Conservation (phyloP, 1,140 invertebrate genomes). For the Theocolax elegans region DNA sequence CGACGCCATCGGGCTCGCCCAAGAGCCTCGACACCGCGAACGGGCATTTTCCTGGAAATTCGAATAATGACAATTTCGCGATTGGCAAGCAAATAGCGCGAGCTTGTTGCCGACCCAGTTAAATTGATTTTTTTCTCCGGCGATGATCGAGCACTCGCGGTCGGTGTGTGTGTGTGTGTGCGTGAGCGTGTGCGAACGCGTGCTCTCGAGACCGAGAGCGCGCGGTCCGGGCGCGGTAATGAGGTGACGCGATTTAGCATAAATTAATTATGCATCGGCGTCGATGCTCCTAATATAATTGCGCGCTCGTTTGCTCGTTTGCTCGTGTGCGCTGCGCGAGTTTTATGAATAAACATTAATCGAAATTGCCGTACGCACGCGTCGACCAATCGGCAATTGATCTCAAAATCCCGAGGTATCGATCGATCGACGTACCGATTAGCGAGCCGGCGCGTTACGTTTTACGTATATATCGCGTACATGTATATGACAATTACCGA, state of each 20-base stretch:
- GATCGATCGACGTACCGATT: not conserved
- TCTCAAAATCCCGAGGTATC: not conserved
- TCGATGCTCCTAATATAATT: constrained; percentile 50
- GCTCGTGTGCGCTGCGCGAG: constrained; percentile 39
- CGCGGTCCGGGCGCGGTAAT: constrained; percentile 45
- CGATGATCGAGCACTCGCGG: constrained; percentile 21
- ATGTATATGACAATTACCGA: too few relatives aligned
- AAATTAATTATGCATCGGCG: constrained; percentile 62
- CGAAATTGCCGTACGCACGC: constrained; percentile 38
- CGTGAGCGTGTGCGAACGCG: not conserved
- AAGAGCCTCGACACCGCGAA: too few relatives aligned
- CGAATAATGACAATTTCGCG: not conserved
- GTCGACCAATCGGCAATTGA: not conserved
- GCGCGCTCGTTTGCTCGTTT: constrained; percentile 41
- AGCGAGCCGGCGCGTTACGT: too few relatives aligned
- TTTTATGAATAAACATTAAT: constrained; percentile 49
- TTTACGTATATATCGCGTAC: too few relatives aligned
- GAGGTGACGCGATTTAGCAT: constrained; percentile 51
- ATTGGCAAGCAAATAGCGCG: too few relatives aligned
- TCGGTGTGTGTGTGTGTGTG: not conserved
- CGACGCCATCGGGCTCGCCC: too few relatives aligned
- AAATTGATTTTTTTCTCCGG: constrained; percentile 44
- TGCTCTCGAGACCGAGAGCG: not conserved
- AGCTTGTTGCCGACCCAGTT: constrained; percentile 25
- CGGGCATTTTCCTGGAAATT: not conserved